A percentile compares a stretch with the other conserved stretches of the same genome.
phyloP scores from a whole-genome alignment of 1,140 invertebrate species.

The Drosophila kurseongensis region DNA sequence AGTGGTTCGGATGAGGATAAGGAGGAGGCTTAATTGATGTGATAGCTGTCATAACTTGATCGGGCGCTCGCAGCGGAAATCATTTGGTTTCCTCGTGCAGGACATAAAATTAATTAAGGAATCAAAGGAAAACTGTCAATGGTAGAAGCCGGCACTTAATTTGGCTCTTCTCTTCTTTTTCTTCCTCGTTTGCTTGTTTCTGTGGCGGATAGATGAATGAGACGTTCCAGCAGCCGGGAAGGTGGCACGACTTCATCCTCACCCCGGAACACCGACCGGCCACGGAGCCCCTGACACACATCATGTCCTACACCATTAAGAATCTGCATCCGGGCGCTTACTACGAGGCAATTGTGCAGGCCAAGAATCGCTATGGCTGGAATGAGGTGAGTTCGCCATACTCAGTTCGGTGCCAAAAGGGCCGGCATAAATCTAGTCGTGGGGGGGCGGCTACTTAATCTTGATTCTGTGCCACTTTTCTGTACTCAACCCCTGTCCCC shows the following conservation, averaged over 20 bases:
- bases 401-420: slow-evolving; percentile 14
- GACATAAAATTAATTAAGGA: slow-evolving; percentile 53
- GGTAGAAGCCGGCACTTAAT: slow-evolving; percentile 51
- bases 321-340: slow-evolving; percentile 87
- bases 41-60: slow-evolving; percentile 52
- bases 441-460: slow-evolving; percentile 54
- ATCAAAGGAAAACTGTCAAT: slow-evolving; percentile 52
- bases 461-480: slow-evolving; percentile 53
- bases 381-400: slow-evolving; percentile 86
- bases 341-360: slow-evolving; percentile 89
- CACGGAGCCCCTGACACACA: slow-evolving; percentile 85
- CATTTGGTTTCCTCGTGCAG: slow-evolving; percentile 38
- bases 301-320: slow-evolving; percentile 86
- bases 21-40: slow-evolving; percentile 48
- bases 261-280: slow-evolving; percentile 82
- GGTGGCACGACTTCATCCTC: slow-evolving; percentile 88
- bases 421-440: slow-evolving; percentile 48
- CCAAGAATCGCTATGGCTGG: slow-evolving; percentile 90
- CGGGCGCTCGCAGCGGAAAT: slow-evolving; percentile 34
- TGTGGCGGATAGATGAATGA: slow-evolving; percentile 88
- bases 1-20: slow-evolving; percentile 1
- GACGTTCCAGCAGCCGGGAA: slow-evolving; percentile 89
- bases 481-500: slow-evolving; percentile 24
- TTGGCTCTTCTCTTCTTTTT: slow-evolving; percentile 15
- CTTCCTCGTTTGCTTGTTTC: not conserved